Base-by-base conservation (phyloP, 2,888 invertebrate species). In the Orchesellides sinensis region DNA sequence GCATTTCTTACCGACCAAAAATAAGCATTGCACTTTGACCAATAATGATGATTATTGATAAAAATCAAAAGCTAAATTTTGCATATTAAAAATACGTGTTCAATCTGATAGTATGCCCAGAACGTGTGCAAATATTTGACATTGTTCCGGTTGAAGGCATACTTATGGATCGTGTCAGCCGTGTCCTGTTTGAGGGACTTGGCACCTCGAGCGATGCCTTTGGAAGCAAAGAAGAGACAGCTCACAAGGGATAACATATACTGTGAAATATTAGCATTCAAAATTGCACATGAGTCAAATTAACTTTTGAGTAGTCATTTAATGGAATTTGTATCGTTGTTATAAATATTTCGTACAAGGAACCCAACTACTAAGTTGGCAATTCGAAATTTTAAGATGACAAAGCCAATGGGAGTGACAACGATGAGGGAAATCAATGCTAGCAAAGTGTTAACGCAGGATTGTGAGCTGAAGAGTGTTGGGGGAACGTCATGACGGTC, bases 321-420 rank as follows among this genome's bases (percentile, higher is more conserved):
- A n/a, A n/a, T n/a, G n/a, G n/a, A n/a, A n/a, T n/a, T n/a, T n/a
- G n/a, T n/a, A n/a, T n/a, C n/a, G n/a, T n/a, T n/a, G n/a, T n/a
- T 32, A 10, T 5, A 32, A 32, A 32, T 6, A 6, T 47, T 52
- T n/a, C n/a, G n/a, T 35, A 77, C 77, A 1, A 52, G 1, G 1
- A 80, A 52, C 19, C 80, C 80, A 35, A 80, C 23, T 0, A 69
- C 0, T 29, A 79, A 17, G 49, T 79, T 79, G 8, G 79, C 35
- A n/a, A 79, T 52, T n/a, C 80, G 25, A 54, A 72, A 65, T 21
- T 80, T 72, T 25, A 80, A 45, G n/a, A 79, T 63, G 54, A 72
- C 40, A 47, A 72, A 79, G 1, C 80, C 80, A 5, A 80, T 29
- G 6, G 80, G 80, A 14, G 72, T 54, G 4, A 80, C 54, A 4